Base-by-base conservation (phyloP, 2,797 vertebrate species). In the Chelidonichthys spinosus region DNA sequence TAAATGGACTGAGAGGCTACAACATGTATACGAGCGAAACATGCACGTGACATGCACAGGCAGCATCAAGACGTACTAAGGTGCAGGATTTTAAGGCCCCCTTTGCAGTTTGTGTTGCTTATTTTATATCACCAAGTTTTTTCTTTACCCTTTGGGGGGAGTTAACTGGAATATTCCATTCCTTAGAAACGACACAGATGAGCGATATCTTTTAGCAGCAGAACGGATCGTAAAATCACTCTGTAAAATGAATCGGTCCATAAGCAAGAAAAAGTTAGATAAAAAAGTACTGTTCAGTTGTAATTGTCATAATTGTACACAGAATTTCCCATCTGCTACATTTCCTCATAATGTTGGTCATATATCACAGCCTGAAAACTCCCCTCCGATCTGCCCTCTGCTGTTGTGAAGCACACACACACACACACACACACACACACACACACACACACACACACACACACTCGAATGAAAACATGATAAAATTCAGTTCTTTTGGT, bases 281-380 rank as follows among this genome's bases (percentile, higher is more conserved):
- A 81, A 91, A 79, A 87, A 86, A 90, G 69, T 82, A 56, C 76
- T 88, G 52, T 55, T 73, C 37, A 69, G 78, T 60, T 82, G 43
- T 89, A 88, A 91, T 89, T 89, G 91, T 89, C 80, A 83, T 90
- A 87, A 90, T 85, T 70, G 74, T 72, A 85, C 70, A 78, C 64
- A 83, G 70, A 76, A 84, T 89, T 74, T 67, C 84, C 85, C 89
- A 89, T 92, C 89, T 91, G 88, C 59, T 85, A 76, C 72, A 55
- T 83, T 84, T 82, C 74, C 70, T 74, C 60, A 49, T 88, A 90
- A 91, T 86, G 84, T 76, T 69, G 81, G 65, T 80, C 81, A 73
- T 90, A 79, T 79, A 89, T 93, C 89, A 92, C 64, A 88, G 65
- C 78, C 74, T 76, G 85, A 75, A 86, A 89, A 87, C 80, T 89